These are phyloP conservation scores for Lasioglossum leucozonium DNA, from an alignment of 2,888 invertebrate genomes.

Conservation along the genomic window DNA sequence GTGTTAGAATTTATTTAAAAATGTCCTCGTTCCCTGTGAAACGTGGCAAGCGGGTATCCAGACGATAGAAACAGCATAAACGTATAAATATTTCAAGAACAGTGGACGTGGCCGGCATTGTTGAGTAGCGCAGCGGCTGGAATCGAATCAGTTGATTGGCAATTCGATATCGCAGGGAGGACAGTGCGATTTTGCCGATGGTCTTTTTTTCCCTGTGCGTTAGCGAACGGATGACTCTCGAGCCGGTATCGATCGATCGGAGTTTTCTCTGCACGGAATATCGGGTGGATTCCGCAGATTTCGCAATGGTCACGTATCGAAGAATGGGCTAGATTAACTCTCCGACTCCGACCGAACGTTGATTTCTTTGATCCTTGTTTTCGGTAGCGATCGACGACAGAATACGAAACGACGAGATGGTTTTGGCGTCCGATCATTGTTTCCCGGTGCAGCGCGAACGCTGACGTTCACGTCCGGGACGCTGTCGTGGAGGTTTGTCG, in stretches of 20 bases:
- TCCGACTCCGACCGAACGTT: slow-evolving; percentile 13
- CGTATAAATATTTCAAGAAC: background rate
- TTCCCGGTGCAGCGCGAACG: background rate
- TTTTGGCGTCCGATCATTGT: background rate
- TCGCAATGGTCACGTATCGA: background rate
- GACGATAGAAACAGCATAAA: background rate
- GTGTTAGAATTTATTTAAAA: background rate
- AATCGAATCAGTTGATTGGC: background rate
- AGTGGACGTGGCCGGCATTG: background rate
- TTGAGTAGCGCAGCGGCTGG: background rate
- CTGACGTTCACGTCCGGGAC: slow-evolving; percentile 5
- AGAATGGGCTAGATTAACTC: slow-evolving; percentile 8
- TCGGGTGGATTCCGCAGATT: slow-evolving; percentile 5
- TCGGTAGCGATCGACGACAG: background rate
- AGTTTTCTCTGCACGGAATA: background rate
- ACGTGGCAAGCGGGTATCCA: background rate
- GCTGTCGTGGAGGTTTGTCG: background rate
- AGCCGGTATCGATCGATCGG: background rate
- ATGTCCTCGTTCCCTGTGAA: background rate
- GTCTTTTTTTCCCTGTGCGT: background rate
- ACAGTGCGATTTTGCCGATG: background rate
- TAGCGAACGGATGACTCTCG: background rate
- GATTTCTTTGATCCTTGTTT: background rate
- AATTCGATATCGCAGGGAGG: background rate
- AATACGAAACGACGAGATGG: background rate